phyloP scores from a whole-genome alignment of 2,113 vertebrate species.

The Numenius arquata region DNA sequence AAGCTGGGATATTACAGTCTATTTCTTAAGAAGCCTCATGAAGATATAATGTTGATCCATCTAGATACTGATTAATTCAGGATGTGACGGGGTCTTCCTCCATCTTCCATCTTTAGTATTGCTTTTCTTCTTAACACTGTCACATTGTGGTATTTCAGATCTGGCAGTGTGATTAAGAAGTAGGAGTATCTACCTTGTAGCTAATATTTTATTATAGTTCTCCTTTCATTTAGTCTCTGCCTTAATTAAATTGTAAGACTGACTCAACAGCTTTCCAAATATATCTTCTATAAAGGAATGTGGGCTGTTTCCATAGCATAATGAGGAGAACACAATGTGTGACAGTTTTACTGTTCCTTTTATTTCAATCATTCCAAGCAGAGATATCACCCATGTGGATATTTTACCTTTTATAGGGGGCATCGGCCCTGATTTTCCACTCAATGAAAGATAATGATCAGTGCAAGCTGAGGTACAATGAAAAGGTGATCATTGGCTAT shows the following conservation, averaged over 20 bases:
- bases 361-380: not conserved
- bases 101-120: not conserved
- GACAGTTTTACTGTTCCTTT: not conserved
- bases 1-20: not conserved
- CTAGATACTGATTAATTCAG: not conserved
- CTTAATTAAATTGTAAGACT: conserved; percentile 14
- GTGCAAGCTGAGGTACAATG: not conserved
- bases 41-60: not conserved
- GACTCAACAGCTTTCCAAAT: conserved; percentile 13
- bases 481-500: not conserved
- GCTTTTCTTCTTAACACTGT: not conserved
- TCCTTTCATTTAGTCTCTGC: not conserved
- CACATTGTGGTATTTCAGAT: not conserved
- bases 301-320: not conserved
- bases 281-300: not conserved
- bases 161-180: not conserved
- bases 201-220: not conserved
- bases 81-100: not conserved
- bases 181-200: not conserved
- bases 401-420: not conserved
- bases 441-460: not conserved
- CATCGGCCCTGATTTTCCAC: not conserved
- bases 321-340: not conserved
- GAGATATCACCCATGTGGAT: not conserved
- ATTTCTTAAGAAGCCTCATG: not conserved